Evolutionary conservation across 2,797 vertebrate genomes (phyloP), one percentile per base, ranked within the genome.

Genomic region (Trachops cirrhosus): DNA sequence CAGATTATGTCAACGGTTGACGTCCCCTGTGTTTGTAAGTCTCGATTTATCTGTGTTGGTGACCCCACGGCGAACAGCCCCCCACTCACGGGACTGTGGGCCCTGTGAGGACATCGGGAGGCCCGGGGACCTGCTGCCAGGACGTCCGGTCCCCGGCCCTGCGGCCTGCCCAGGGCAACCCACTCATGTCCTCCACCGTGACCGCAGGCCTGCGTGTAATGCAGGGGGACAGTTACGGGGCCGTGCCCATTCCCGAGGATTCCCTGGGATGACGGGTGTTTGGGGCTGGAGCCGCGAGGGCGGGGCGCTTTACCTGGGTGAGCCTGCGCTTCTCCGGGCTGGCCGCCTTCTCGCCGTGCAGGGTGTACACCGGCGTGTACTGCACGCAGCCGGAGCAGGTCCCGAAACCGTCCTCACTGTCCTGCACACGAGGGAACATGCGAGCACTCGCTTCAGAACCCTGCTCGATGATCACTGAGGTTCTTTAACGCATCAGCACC

Each of bases 331-430:
- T 98, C 82, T 98, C 98, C 22, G 86, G 91, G 91, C 44, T 93
- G 16, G 80, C 68, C 96, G 94, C 97, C 79, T 95, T 97, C 52
- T 98, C 94, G 29, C 15, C 79, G 67, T 96, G 98, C 0, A 86
- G 41, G 0, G 79, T 97, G 83, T 97, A 98, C 54, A 97, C 9
- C 0, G 98, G 97, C 80, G 91, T 94, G 37, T 95, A 87, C 14
- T 96, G 98, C 4, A 97, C 97, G 9, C 98, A 99, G 89, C 98
- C 98, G 6, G 98, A 97, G 59, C 98, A 98, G 44, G 94, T 97
- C 86, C 99, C 98, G 89, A 96, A 98, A 22, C 99, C 99, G 26
- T 99, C 99, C 50, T 99, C 99, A 85, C 75, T 98, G 57, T 99
- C 99, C 99, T 99, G 97, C 26, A 73, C 8, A 97, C 46, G 2